Base-by-base conservation (phyloP, 2,797 vertebrate species). In the Kryptopterus vitreolus region DNA sequence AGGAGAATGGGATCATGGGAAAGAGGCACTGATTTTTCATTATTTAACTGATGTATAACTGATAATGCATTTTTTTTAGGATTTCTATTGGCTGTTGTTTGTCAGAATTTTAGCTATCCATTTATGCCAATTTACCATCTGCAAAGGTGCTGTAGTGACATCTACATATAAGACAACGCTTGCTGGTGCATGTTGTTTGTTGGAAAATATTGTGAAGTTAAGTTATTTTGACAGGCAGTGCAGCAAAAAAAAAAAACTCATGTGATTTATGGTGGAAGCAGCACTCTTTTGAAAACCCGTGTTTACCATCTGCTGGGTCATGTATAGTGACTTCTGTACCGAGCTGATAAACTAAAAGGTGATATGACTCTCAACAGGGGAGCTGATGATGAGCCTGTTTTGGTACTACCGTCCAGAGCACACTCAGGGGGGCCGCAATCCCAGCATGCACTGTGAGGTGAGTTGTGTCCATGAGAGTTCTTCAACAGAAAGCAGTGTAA, bases 401-500 rank as follows among this genome's bases (percentile, higher is more conserved):
- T 99, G 98, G 98, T 99, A 98, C 92, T 99, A 99, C 92, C 94
- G 98, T 88, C 98, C 98, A 71, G 98, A 99, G 92, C 98, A 99
- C 95, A 97, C 97, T 86, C 98, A 99, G 91, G 98, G 96, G 84
- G 97, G 98, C 82, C 94, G 93, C 85, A 97, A 94, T 89, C 95
- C 96, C 91, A 95, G 94, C 86, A 91, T 96, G 91, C 96, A 99
- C 88, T 96, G 93, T 92, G 93, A 99, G 96, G 98, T 99, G 90
- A 96, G 95, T 82, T 24, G 43, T 62, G 74, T 70, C 52, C 62
- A 82, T 70, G 79, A 58, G 55, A 43, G 26, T 78, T 79, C 72
- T 73, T 72, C 20, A 24, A 50, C 33, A 77, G 69, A 80, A 80
- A 72, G 65, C 76, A 75, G 29, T 78, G 80, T 85, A 83, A 87